Conservation (phyloP, 2,888 invertebrate species). For the Drosophila neutralis region DNA sequence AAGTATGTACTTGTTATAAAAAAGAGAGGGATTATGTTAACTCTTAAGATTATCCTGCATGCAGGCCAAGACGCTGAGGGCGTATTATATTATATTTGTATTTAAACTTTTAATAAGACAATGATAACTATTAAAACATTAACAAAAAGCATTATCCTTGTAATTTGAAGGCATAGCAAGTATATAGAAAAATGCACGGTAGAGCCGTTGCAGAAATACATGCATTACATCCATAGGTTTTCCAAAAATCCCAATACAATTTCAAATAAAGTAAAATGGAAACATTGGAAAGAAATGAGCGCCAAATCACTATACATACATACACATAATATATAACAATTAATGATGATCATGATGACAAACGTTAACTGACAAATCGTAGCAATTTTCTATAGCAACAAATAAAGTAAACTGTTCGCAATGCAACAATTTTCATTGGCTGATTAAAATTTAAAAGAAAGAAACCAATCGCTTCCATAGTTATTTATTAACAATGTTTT, state of each 20-base stretch:
- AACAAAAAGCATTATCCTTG: conserved; percentile 29
- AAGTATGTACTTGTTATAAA: conserved; percentile 20
- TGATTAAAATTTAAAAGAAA: conserved; percentile 13
- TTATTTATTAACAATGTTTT: conserved; percentile 55
- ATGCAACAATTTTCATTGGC: conserved; percentile 31
- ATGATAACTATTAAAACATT: conserved; percentile 51
- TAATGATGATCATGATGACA: not conserved
- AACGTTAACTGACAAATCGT: conserved; percentile 40
- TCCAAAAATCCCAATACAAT: conserved; percentile 10
- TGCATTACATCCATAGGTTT: conserved; percentile 24
- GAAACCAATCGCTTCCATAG: conserved; percentile 69
- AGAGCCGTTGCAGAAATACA: conserved; percentile 29
- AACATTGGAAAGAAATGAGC: conserved; percentile 13
- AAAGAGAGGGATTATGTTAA: conserved; percentile 35
- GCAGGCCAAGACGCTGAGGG: conserved; percentile 30
- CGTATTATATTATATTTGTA: conserved; percentile 45
- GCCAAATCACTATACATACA: conserved; percentile 60
- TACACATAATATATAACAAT: conserved; percentile 6
- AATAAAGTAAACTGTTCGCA: conserved; percentile 28
- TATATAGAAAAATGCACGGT: conserved; percentile 25
- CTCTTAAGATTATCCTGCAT: conserved; percentile 23
- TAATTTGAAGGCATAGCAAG: conserved; percentile 30
- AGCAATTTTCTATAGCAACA: conserved; percentile 41
- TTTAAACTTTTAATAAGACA: conserved; percentile 40
- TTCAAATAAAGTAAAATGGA: conserved; percentile 3